phyloP scores from a whole-genome alignment of 2,888 invertebrate species.

The Cephonodes hylas region DNA sequence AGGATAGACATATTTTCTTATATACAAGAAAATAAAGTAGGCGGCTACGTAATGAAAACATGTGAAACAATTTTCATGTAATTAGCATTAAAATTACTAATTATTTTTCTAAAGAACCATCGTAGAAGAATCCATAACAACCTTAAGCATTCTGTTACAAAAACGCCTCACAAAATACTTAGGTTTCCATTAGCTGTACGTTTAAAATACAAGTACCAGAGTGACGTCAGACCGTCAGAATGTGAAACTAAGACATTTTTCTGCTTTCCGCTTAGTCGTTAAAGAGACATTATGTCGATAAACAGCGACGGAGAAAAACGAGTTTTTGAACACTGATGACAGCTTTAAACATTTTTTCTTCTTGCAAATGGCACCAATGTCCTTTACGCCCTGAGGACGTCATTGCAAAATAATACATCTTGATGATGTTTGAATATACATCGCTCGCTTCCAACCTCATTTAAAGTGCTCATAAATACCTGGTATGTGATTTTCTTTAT shows the following conservation, averaged over 20 bases:
- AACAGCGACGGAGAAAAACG: background rate
- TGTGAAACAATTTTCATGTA: too few relatives aligned
- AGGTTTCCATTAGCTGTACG: background rate
- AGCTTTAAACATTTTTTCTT: background rate
- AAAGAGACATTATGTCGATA: slow-evolving; percentile 1
- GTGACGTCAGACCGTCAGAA: background rate
- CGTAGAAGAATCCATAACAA: background rate
- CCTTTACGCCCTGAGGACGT: background rate
- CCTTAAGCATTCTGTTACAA: background rate
- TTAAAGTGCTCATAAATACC: background rate
- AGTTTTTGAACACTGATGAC: background rate
- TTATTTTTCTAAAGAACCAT: too few relatives aligned
- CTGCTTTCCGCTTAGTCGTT: slow-evolving; percentile 7
- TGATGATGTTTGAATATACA: background rate
- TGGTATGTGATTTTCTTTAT: background rate
- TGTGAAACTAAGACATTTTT: background rate
- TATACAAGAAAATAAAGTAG: too few relatives aligned
- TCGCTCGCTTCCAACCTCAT: background rate
- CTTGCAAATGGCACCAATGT: background rate
- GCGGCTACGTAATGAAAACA: too few relatives aligned
- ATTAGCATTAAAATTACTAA: too few relatives aligned
- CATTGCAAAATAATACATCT: background rate
- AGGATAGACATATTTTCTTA: too few relatives aligned
- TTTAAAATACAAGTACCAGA: background rate
- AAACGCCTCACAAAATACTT: background rate